Base-by-base conservation (phyloP, 2,888 invertebrate species). In the Ectemnius cavifrons region DNA sequence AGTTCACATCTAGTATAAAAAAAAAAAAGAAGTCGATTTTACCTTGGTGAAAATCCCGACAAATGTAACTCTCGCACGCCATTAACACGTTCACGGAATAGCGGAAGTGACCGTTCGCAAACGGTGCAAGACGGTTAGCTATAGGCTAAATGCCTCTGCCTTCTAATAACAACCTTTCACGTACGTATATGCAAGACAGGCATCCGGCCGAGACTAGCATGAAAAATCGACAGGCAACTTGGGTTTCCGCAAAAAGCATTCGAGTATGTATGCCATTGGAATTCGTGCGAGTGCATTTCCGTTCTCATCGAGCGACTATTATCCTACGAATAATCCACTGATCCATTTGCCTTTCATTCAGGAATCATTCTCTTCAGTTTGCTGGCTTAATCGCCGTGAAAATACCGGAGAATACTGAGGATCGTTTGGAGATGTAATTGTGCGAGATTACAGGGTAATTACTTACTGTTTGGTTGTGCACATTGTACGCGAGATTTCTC, bases 101-200 rank as follows among this genome's bases (percentile, higher is more conserved):
- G 75, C 84, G 82, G 82, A 82, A 83, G 69, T 67, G 4, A 1
- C 63, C 23, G 47, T 27, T 77, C 67, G 47, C 67, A 14, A 47
- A 63, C n/a, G 52, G 63, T 61, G 16, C 45, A 70, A 49, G 66
- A 62, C 18, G 61, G 16, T 63, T n/a, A 70, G 62, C 61, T 62
- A 52, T 27, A 59, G 63, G 56, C 66, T 57, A 63, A 71, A 71
- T 52, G 67, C 62, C 62, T 27, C 46, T 59, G 56, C 57, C 66
- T 69, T 56, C 16, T 67, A 77, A 83, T 64, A 60, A 73, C 66
- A 63, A 71, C 82, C 79, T 72, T 83, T 82, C 82, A 66, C 79
- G 64, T 27, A 28, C 69, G 16, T 52, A 14, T 13, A 52, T 52
- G 37, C 37, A 37, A 37, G 37, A 37, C 37, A 52, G 14, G 16